Conservation (phyloP, 2,113 vertebrate genomes). For the Dissostichus mawsoni region DNA sequence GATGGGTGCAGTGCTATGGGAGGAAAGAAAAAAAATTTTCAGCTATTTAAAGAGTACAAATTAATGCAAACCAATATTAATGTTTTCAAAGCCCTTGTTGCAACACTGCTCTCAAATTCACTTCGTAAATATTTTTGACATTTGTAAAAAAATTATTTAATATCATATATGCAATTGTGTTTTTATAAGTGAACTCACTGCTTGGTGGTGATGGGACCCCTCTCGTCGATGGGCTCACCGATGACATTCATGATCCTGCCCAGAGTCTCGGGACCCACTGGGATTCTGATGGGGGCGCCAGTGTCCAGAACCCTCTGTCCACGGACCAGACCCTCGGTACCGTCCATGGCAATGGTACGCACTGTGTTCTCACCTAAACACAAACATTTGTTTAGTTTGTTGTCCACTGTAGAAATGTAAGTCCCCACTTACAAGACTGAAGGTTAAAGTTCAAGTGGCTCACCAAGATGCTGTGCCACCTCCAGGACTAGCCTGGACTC, state of each 20-base stretch:
- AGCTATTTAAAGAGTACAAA: background rate
- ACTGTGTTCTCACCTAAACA: constrained; percentile 93
- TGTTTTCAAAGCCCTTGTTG: background rate
- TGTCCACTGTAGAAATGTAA: accelerated
- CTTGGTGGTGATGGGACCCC: constrained; percentile 95
- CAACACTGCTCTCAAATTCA: too few relatives aligned
- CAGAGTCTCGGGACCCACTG: constrained; percentile 95
- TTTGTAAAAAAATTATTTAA: too few relatives aligned
- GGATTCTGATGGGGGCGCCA: constrained; percentile 95
- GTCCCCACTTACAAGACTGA: background rate
- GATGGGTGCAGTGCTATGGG: constrained; percentile 90
- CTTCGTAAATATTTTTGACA: too few relatives aligned
- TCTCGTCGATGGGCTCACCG: constrained; percentile 96
- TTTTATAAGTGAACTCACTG: constrained; percentile 85
- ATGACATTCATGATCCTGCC: constrained; percentile 99
- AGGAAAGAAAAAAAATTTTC: background rate
- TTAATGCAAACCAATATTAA: background rate
- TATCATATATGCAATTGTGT: background rate
- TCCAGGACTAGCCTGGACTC: constrained; percentile 94
- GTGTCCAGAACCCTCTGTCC: constrained; percentile 97
- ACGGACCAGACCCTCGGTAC: constrained; percentile 95
- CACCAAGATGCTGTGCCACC: constrained; percentile 98
- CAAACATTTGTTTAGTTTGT: too few relatives aligned
- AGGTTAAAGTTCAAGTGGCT: constrained; percentile 24
- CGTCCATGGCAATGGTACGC: constrained; percentile 98